Conservation (phyloP, 2,113 vertebrate species). For the Corythoichthys haematopterus region DNA sequence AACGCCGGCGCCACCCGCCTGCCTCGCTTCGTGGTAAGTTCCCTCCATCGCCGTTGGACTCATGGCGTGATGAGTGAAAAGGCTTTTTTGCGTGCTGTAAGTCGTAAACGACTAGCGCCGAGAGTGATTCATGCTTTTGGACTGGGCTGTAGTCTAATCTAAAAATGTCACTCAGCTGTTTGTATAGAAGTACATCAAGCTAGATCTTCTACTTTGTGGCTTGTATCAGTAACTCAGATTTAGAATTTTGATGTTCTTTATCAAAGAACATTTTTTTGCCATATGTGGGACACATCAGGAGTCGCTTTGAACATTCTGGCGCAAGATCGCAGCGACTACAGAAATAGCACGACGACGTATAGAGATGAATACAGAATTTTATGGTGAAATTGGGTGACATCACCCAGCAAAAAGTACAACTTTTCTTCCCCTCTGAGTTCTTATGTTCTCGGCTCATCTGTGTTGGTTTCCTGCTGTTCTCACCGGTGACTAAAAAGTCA, state of each 20-base stretch:
- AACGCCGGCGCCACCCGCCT: constrained; percentile 86
- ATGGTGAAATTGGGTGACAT: not conserved
- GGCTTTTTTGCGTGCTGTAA: constrained; percentile 31
- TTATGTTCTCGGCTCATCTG: not conserved
- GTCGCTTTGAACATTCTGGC: not conserved
- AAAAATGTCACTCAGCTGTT: constrained; percentile 4
- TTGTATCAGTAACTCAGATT: constrained; percentile 1
- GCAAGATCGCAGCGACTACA: not conserved
- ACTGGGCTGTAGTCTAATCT: constrained; percentile 15
- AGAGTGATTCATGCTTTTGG: constrained; percentile 35
- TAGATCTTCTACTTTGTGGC: constrained; percentile 5
- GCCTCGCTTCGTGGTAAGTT: constrained; percentile 86
- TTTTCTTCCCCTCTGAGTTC: not conserved
- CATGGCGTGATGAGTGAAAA: too few relatives aligned
- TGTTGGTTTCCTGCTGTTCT: constrained; percentile 16
- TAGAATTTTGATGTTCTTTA: not conserved
- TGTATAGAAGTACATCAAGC: constrained; percentile 4
- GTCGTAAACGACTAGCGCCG: constrained; percentile 40
- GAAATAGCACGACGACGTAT: not conserved
- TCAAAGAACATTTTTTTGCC: not conserved
- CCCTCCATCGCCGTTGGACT: constrained; percentile 12
- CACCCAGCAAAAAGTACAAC: not conserved
- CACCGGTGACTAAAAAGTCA: not conserved
- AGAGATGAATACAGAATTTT: not conserved
- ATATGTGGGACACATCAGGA: not conserved